phyloP scores from a whole-genome alignment of 2,113 vertebrate species.

The Terrapene triunguis region DNA sequence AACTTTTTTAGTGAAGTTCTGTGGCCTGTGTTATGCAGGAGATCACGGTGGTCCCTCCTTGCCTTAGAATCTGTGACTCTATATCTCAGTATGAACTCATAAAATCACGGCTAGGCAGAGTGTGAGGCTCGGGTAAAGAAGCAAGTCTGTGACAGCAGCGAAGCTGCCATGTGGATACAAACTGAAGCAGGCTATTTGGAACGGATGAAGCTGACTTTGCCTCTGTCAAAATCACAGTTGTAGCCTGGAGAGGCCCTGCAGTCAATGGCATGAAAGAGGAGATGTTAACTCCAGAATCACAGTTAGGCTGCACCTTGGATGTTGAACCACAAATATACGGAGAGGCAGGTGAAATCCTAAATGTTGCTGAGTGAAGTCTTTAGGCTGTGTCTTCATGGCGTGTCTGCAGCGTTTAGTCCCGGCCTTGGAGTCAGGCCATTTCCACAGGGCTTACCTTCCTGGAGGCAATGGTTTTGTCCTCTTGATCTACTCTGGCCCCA shows the following conservation, averaged over 20 bases:
- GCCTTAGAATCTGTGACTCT: background rate
- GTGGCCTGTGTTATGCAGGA: background rate
- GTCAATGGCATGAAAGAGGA: background rate
- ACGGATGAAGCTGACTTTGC: background rate
- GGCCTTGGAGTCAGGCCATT: too few relatives aligned
- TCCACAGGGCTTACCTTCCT: too few relatives aligned
- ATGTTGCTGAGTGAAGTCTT: background rate
- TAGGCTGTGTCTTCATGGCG: too few relatives aligned
- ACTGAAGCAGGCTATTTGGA: background rate
- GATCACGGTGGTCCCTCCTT: background rate
- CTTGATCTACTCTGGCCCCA: too few relatives aligned
- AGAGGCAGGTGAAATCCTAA: background rate
- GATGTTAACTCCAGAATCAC: background rate
- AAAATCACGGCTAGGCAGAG: background rate
- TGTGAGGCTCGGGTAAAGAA: accelerated
- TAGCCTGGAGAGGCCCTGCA: background rate
- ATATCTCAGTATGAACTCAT: background rate
- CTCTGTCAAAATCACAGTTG: background rate
- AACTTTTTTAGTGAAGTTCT: background rate
- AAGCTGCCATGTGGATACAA: accelerated
- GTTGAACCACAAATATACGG: too few relatives aligned
- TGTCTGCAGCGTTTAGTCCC: too few relatives aligned
- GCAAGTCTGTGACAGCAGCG: background rate
- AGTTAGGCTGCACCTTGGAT: background rate
- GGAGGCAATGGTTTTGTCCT: too few relatives aligned